A percentile compares a stretch with the other conserved stretches of the same genome.
Conservation (phyloP, 2,888 invertebrate genomes). For the Cyaniris semiargus region DNA sequence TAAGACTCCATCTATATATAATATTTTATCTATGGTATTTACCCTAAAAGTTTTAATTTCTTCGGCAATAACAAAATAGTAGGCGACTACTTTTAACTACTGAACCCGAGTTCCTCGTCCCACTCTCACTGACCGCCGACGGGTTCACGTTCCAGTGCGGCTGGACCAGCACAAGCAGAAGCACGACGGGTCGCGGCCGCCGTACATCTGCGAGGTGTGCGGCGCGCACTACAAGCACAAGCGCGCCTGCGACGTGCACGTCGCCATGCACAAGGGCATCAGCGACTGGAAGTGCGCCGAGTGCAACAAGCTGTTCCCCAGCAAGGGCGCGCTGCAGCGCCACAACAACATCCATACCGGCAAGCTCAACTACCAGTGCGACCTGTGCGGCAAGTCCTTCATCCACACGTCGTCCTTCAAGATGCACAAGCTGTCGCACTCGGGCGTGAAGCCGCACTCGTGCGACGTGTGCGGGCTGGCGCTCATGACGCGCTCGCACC, state of each 20-base stretch:
- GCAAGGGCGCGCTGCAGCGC: constrained; percentile 81
- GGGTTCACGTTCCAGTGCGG: constrained; percentile 53
- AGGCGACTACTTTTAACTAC: no score
- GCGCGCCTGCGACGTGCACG: constrained; percentile 81
- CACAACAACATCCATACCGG: constrained; percentile 83
- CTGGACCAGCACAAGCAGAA: constrained; percentile 67
- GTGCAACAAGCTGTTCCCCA: constrained; percentile 82
- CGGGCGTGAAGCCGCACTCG: constrained; percentile 81
- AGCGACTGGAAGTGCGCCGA: constrained; percentile 82
- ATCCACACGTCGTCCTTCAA: constrained; percentile 86
- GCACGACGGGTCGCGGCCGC: constrained; percentile 72
- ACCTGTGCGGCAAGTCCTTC: constrained; percentile 83
- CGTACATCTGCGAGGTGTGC: constrained; percentile 79
- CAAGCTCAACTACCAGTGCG: constrained; percentile 82
- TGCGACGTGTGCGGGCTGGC: constrained; percentile 82
- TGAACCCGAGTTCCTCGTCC: background rate
- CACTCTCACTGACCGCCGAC: background rate
- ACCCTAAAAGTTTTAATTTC: no score
- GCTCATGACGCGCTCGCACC: constrained; percentile 83
- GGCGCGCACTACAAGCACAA: constrained; percentile 83
- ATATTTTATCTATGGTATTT: no score
- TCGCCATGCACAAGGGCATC: constrained; percentile 81
- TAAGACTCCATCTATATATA: no score
- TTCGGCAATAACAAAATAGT: no score
- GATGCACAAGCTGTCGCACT: constrained; percentile 84